Percentiles rank a stretch among this genome's conserved stretches.
phyloP scores from a whole-genome alignment of 2,888 invertebrate genomes.

The Linyphia triangularis region DNA sequence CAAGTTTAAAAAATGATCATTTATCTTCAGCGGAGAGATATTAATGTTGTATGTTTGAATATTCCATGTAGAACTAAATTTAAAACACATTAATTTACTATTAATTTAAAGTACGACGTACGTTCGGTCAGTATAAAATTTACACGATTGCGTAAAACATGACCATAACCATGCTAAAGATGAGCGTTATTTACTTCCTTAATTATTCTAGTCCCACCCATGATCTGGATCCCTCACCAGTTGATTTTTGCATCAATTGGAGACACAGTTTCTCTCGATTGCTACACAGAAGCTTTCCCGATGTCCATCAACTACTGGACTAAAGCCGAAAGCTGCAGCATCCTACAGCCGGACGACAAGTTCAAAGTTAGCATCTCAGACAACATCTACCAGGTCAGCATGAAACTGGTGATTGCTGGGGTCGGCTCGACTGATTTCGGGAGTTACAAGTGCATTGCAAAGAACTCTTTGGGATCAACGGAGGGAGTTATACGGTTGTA shows the following conservation, averaged over 20 bases:
- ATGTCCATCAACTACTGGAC: constrained; percentile 93
- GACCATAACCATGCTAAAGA: no score
- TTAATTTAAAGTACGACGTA: no score
- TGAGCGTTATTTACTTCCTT: neutral
- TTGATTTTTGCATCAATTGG: constrained; percentile 89
- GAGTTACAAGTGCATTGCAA: constrained; percentile 78
- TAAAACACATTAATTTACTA: no score
- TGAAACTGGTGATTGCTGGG: constrained; percentile 89
- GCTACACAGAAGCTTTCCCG: constrained; percentile 92
- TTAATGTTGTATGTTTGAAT: no score
- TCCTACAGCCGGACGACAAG: constrained; percentile 82
- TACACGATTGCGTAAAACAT: no score
- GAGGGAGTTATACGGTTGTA: constrained; percentile 77
- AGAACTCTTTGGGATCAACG: constrained; percentile 78
- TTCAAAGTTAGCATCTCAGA: constrained; percentile 81
- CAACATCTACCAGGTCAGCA: constrained; percentile 88
- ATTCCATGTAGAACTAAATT: no score
- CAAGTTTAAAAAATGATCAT: no score
- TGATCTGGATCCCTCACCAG: constrained; percentile 91
- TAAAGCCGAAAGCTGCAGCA: constrained; percentile 77
- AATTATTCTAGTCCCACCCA: constrained; percentile 86
- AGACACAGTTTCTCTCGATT: constrained; percentile 87
- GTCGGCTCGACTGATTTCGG: constrained; percentile 89
- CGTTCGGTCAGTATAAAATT: no score
- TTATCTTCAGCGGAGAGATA: no score